Evolutionary conservation across 2,888 invertebrate genomes (phyloP), one percentile per base, ranked within the genome.

Genomic region (Cephalotes varians): DNA sequence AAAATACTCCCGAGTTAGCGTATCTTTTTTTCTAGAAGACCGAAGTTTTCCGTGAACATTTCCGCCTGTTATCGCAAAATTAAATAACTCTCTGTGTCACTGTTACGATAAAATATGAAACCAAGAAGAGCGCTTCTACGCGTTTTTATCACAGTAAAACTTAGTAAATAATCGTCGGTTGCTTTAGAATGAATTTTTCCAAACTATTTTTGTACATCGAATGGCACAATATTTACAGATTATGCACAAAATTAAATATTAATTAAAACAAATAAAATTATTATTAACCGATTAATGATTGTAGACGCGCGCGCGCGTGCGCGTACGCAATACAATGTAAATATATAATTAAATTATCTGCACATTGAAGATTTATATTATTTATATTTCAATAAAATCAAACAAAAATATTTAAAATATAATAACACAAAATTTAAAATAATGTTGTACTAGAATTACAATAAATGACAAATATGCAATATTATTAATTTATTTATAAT

Each of bases 11-110:
- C 15, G 18, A 34, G 25, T 62, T 58, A 6, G 7, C 21, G 62
- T 74, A 28, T 58, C 44, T 73, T 64, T 76, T 82, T 47, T 74
- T 71, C 25, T 44, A 4, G 4, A 25, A 47, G 56, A 71, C 73
- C 79, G 76, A 82, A 82, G 73, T 72, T 82, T 83, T 76, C 82
- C 82, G 76, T 80, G 77, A 82, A 88, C 86, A 89, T 88, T 90
- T 87, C 81, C 85, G 81, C 84, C 86, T 86, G 87, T 90, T 88
- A 90, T 84, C 87, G 84, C 85, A 31, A 72, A 89, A 90, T 90
- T 89, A 90, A 79, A 82, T 84, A 84, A 84, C 69, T 79, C 85
- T 82, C 79, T 34, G 71, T 49, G 84, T 64, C 81, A 67, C 74
- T 65, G 65, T 77, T 73, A 71, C 67, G 81, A 76, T 83, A 71